A percentile compares a stretch with the other conserved stretches of the same genome.
Conservation (phyloP, 23 tunicate genomes). For the Botrylloides violaceus region DNA sequence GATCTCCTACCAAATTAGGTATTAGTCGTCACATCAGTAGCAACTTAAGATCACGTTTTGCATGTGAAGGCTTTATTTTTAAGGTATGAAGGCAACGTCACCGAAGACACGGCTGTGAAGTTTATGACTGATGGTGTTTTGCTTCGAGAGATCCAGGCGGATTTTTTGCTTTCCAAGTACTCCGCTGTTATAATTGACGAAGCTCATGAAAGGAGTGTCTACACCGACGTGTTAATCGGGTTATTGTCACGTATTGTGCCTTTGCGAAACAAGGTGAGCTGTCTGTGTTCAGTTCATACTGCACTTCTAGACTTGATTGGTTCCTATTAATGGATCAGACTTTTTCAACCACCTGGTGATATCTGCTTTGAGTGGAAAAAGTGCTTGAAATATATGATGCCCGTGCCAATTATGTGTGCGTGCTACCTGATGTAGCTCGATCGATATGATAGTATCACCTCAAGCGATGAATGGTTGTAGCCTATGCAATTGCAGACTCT, state of each 20-base stretch:
- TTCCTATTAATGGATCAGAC: too few species aligned
- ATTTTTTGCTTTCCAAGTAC: slow-evolving; percentile 81
- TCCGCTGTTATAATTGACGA: slow-evolving; percentile 84
- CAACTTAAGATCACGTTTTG: not conserved
- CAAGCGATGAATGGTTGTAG: too few species aligned
- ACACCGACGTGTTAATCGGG: slow-evolving; percentile 94
- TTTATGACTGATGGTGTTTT: slow-evolving; percentile 97
- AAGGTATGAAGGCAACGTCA: slow-evolving; percentile 85
- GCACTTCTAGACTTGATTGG: not conserved
- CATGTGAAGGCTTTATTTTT: too few species aligned
- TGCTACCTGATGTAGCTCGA: too few species aligned
- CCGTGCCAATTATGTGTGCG: too few species aligned
- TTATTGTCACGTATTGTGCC: slow-evolving; percentile 76
- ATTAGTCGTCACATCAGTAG: not conserved
- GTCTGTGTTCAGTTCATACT: not conserved
- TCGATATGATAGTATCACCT: too few species aligned
- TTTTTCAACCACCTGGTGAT: too few species aligned
- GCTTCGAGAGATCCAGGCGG: slow-evolving; percentile 71
- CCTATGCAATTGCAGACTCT: too few species aligned
- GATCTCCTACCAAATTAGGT: slow-evolving; percentile 92
- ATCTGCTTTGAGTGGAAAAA: too few species aligned
- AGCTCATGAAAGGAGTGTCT: slow-evolving; percentile 91
- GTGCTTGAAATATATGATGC: too few species aligned
- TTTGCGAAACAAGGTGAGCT: slow-evolving; percentile 58
- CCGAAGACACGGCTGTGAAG: slow-evolving; percentile 47